These are phyloP conservation scores for Pristis pectinata DNA, from an alignment of 2,797 vertebrate species.

Conservation along the genomic window DNA sequence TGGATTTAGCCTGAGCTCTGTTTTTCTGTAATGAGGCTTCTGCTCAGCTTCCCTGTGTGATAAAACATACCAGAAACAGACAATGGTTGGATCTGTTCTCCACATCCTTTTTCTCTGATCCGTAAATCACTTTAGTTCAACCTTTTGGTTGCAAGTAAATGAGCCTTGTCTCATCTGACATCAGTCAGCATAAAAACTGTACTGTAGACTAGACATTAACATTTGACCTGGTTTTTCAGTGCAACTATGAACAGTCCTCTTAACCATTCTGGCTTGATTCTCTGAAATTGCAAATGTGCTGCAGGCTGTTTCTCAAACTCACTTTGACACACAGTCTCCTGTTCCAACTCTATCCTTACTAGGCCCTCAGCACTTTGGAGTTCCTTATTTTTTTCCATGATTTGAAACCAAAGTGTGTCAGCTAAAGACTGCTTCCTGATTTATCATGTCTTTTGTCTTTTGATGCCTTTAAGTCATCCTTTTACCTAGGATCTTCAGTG, in stretches of 20 bases:
- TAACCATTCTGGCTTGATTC: not conserved
- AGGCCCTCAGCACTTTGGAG: not conserved
- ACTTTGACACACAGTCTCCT: not conserved
- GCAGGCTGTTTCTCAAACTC: not conserved
- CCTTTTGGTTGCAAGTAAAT: not conserved
- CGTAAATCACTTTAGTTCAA: not conserved
- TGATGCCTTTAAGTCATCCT: not conserved
- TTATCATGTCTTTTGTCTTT: not conserved
- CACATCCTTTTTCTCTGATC: not conserved
- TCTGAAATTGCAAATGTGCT: not conserved
- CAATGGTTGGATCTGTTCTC: not conserved
- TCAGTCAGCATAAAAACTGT: not conserved
- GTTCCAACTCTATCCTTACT: not conserved
- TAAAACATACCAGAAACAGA: not conserved
- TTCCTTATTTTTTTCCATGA: not conserved
- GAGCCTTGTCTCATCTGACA: not conserved
- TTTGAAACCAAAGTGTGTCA: not conserved
- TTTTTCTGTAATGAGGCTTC: not conserved
- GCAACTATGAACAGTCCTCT: not conserved
- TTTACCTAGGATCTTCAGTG: not conserved
- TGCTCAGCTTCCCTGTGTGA: not conserved
- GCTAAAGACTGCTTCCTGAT: not conserved
- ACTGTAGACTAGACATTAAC: too few species aligned
- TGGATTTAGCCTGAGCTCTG: slow-evolving; percentile 6
- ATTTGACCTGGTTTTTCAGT: slow-evolving; percentile 4